Percentiles rank a stretch among this genome's conserved stretches.
Evolutionary conservation across 2,113 vertebrate species (phyloP).

Genomic region (Perca schrenkii): DNA sequence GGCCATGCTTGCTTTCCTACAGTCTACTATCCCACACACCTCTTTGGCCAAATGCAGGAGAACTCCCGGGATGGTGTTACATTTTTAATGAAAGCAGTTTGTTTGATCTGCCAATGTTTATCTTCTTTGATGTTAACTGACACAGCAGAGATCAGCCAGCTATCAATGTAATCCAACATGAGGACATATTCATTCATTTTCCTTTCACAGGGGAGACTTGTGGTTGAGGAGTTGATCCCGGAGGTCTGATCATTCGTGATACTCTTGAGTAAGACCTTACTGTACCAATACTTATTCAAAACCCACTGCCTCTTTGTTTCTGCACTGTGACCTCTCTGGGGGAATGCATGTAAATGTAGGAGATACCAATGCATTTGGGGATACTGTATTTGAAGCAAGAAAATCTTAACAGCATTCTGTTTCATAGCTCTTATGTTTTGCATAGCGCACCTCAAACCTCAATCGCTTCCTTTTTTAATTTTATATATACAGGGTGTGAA

Average conservation of each 20-base stretch:
- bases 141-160: slow-evolving; percentile 56
- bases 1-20: slow-evolving; percentile 45
- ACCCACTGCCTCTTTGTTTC: neutral
- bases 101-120: slow-evolving; percentile 77
- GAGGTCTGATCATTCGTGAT: slow-evolving; percentile 34
- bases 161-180: slow-evolving; percentile 69
- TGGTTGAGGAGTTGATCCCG: slow-evolving; percentile 60
- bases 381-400: neutral
- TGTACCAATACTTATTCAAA: slow-evolving; percentile 3
- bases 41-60: slow-evolving; percentile 60
- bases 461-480: slow-evolving; percentile 14
- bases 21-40: slow-evolving; percentile 57
- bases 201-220: slow-evolving; percentile 54
- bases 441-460: slow-evolving; percentile 1
- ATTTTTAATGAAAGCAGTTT: slow-evolving; percentile 73
- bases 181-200: slow-evolving; percentile 90
- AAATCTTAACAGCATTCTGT: slow-evolving; percentile 43
- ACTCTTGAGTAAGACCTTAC: slow-evolving; percentile 8
- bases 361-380: slow-evolving; percentile 28
- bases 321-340: slow-evolving; percentile 13
- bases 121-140: slow-evolving; percentile 73
- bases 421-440: slow-evolving; percentile 6
- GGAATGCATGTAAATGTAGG: slow-evolving; percentile 24
- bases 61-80: slow-evolving; percentile 61
- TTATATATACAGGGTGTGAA: slow-evolving; percentile 49